These are phyloP conservation scores for Arrhopalites spinosus DNA, from an alignment of 2,888 invertebrate genomes.

Conservation along the genomic window DNA sequence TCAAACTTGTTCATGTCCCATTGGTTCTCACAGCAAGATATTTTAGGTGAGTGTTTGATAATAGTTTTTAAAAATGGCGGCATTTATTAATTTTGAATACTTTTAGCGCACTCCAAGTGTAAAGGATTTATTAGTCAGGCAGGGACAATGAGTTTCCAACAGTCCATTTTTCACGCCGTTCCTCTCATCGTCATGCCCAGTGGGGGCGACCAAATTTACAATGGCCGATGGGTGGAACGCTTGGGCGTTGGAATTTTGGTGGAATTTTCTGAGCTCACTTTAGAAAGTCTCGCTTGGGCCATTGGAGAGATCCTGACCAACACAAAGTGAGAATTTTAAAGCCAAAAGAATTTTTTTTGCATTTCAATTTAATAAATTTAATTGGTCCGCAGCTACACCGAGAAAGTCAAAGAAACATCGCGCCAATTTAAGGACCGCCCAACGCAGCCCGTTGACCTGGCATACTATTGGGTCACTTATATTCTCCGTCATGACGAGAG, in stretches of 20 bases:
- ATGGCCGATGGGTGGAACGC: neutral
- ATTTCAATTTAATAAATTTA: neutral
- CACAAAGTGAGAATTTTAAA: neutral
- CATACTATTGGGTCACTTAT: neutral
- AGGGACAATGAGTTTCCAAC: neutral
- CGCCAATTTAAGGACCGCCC: neutral
- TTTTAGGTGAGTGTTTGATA: neutral
- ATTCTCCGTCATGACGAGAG: neutral
- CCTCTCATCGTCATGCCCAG: neutral
- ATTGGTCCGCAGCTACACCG: neutral
- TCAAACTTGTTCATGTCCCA: neutral
- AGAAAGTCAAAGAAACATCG: neutral
- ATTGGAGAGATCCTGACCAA: neutral
- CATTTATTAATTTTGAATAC: neutral
- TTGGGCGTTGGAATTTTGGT: neutral
- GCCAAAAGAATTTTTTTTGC: neutral
- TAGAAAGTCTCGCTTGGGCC: neutral
- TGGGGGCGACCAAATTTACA: neutral
- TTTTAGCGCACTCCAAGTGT: neutral
- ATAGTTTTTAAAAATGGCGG: neutral
- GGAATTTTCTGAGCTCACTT: neutral
- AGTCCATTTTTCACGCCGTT: neutral
- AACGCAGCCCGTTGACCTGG: neutral
- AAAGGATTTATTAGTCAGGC: neutral
- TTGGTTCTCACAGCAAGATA: neutral